Evolutionary conservation across 2,888 invertebrate species (phyloP).

Genomic region (Spatulosminthurus flaviceps): DNA sequence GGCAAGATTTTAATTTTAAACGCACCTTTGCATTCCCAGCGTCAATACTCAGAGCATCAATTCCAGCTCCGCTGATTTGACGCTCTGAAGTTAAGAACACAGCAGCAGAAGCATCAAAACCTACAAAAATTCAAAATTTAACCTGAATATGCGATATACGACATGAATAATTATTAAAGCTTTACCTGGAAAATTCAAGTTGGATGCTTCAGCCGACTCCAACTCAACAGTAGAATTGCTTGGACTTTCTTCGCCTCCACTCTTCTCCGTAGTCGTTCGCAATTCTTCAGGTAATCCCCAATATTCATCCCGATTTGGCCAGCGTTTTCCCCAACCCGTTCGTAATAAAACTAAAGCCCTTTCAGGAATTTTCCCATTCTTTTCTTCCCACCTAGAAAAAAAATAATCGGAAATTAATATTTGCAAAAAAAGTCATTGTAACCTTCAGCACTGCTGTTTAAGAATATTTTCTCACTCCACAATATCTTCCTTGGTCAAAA

Average conservation of each 20-base stretch:
- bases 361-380: slow-evolving; percentile 56
- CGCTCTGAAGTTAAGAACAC: slow-evolving; percentile 52
- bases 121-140: too few species aligned
- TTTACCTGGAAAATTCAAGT: slow-evolving; percentile 52
- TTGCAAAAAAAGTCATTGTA: too few species aligned
- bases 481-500: slow-evolving; percentile 52
- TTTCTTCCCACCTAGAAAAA: slow-evolving; percentile 54
- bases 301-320: slow-evolving; percentile 46
- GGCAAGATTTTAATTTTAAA: too few species aligned
- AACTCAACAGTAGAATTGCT: slow-evolving; percentile 6
- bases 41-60: too few species aligned
- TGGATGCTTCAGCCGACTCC: slow-evolving; percentile 17
- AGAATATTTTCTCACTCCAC: slow-evolving; percentile 50
- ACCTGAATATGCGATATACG: too few species aligned
- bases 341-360: slow-evolving; percentile 52
- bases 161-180: too few species aligned
- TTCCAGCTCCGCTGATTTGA: slow-evolving; percentile 31
- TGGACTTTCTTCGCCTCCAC: background rate
- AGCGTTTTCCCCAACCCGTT: slow-evolving; percentile 54
- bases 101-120: slow-evolving; percentile 52
- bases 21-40: too few species aligned
- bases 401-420: too few species aligned
- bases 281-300: slow-evolving; percentile 39
- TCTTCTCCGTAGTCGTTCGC: slow-evolving; percentile 9
- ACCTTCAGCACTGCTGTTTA: too few species aligned